Percentiles rank a stretch among this genome's conserved stretches.
phyloP scores from a whole-genome alignment of 2,113 vertebrate genomes.

The Alouatta palliata region DNA sequence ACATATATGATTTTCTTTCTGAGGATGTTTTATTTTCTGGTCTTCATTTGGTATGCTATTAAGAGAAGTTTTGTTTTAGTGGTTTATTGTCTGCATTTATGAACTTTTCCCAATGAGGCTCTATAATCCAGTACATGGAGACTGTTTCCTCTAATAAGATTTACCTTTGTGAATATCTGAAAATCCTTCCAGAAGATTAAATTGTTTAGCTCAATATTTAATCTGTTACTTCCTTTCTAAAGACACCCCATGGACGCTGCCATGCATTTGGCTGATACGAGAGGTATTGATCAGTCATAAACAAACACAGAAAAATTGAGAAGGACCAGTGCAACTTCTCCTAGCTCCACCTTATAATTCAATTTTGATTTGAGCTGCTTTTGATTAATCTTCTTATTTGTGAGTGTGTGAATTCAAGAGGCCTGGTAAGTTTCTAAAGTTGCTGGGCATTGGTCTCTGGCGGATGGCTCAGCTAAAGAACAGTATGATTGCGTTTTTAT shows the following conservation, averaged over 20 bases:
- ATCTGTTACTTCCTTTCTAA: slow-evolving; percentile 89
- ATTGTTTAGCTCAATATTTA: slow-evolving; percentile 90
- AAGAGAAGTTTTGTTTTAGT: slow-evolving; percentile 81
- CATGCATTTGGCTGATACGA: slow-evolving; percentile 82
- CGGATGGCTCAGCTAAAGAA: slow-evolving; percentile 86
- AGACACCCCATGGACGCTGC: slow-evolving; percentile 85
- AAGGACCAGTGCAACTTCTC: slow-evolving; percentile 79
- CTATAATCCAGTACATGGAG: slow-evolving; percentile 75
- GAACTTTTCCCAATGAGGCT: slow-evolving; percentile 75
- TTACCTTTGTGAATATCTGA: slow-evolving; percentile 87
- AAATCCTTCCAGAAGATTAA: slow-evolving; percentile 88
- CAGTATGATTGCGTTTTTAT: slow-evolving; percentile 89
- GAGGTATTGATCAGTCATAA: slow-evolving; percentile 87
- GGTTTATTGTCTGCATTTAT: slow-evolving; percentile 81
- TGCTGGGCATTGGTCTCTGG: slow-evolving; percentile 85
- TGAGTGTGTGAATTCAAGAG: slow-evolving; percentile 85
- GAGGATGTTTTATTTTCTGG: slow-evolving; percentile 58
- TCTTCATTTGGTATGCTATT: slow-evolving; percentile 72
- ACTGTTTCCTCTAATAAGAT: slow-evolving; percentile 83
- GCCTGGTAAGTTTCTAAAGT: slow-evolving; percentile 85
- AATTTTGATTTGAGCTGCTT: slow-evolving; percentile 87
- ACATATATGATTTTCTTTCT: background rate
- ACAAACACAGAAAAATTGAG: slow-evolving; percentile 79
- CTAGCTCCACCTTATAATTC: slow-evolving; percentile 86
- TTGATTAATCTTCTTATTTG: slow-evolving; percentile 90